Percentiles rank a stretch among this genome's conserved stretches.
Conservation (phyloP, 2,797 vertebrate genomes). For the Epinephelus coioides region DNA sequence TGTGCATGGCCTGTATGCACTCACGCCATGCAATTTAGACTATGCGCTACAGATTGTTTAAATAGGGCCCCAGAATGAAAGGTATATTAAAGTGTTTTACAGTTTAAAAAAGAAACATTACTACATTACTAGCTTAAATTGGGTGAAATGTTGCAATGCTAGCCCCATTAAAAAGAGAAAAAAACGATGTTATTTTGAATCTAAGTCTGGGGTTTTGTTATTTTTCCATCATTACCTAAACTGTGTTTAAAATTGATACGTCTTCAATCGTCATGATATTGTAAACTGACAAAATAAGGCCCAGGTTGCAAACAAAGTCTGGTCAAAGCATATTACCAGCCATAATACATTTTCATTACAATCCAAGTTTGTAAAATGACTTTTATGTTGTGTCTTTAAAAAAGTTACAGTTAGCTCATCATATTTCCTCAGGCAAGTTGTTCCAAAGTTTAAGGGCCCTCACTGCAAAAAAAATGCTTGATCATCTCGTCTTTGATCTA, state of each 20-base stretch:
- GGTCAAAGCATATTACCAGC: background rate
- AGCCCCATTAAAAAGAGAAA: background rate
- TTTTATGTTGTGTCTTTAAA: conserved; percentile 50
- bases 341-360: conserved; percentile 12
- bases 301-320: background rate
- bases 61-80: background rate
- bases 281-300: background rate
- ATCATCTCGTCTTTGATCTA: conserved; percentile 67
- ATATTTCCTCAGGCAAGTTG: conserved; percentile 52
- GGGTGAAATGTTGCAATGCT: background rate
- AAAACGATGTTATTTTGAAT: background rate
- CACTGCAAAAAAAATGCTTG: conserved; percentile 48
- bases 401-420: conserved; percentile 47
- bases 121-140: background rate
- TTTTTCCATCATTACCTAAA: background rate
- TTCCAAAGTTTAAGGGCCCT: conserved; percentile 50
- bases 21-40: no score
- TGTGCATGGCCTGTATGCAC: no score
- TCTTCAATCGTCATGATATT: background rate
- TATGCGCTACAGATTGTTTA: no score
- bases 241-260: background rate
- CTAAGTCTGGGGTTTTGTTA: background rate
- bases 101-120: background rate
- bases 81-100: background rate
- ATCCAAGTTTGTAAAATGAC: conserved; percentile 28